Evolutionary conservation across 2,113 vertebrate genomes (phyloP), one percentile per base, ranked within the genome.

Genomic region (Epinephelus cyanopodus): DNA sequence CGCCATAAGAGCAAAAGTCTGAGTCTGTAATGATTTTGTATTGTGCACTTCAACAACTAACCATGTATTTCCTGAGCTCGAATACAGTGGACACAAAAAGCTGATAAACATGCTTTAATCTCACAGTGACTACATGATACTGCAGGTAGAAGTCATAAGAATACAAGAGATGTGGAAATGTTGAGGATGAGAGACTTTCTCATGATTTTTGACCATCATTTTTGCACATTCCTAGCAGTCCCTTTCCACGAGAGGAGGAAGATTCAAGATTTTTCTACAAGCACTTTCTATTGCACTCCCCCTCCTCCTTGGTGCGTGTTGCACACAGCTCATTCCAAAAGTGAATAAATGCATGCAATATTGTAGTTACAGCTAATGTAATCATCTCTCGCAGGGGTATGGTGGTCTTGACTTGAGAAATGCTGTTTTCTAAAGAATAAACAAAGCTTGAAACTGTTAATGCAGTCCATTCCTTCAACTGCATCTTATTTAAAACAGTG

Each of bases 351-450:
- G 79, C 80, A 88, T 92, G 82, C 71, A 82, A 56, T 85, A 33
- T 76, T 85, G 61, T 76, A 68, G 47, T 70, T 56, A 65, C 12
- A 1, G 71, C 77, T 71, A 64, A 69, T 87, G 71, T 82, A 79
- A 70, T 87, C 52, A 79, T 91, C 76, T 87, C 39, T 71, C 86
- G 76, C 56, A 75, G 33, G 66, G 58, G 39, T 66, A 48, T 48
- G 21, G 69, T 85, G 68, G 73, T 74, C 79, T 83, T 90, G 68
- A 74, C 23, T 77, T 82, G 77, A 74, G 29, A 74, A 79, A 85
- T 81, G 68, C 70, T 71, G 79, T 88, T 90, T 92, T 87, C 62
- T 80, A 85, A 87, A 68, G 70, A 92, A 91, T 90, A 91, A 90
- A 91, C 60, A 82, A 57, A 89, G 83, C 63, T 84, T 90, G 69